phyloP scores from a whole-genome alignment of 1,140 invertebrate species.

The Hetaerina americana region DNA sequence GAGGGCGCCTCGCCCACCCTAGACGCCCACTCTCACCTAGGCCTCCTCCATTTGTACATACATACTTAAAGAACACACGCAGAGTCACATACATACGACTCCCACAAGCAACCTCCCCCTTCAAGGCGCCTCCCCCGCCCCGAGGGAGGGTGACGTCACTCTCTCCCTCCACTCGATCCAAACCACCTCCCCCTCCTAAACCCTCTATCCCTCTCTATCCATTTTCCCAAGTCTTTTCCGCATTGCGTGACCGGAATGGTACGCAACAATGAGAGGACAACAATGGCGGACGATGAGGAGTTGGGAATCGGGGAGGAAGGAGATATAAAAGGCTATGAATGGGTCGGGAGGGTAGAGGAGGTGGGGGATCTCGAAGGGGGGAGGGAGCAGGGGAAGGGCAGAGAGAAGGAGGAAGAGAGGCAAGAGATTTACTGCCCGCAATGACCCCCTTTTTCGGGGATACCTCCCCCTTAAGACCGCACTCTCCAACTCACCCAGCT shows the following conservation, averaged over 20 bases:
- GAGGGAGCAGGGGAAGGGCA: background rate
- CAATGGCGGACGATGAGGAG: background rate
- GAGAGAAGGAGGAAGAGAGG: conserved; percentile 7
- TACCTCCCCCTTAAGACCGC: conserved; percentile 12
- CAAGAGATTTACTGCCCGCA: conserved; percentile 15
- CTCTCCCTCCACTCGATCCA: background rate
- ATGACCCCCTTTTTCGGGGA: conserved; percentile 11
- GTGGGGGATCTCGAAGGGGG: too few species aligned
- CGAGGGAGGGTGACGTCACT: background rate
- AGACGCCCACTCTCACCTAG: too few species aligned
- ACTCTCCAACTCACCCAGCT: background rate
- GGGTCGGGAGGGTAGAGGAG: too few species aligned
- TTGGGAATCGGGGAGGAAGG: background rate
- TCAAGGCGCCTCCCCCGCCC: background rate
- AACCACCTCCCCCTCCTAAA: too few species aligned
- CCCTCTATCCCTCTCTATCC: background rate
- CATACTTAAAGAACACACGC: too few species aligned
- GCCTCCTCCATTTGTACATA: too few species aligned
- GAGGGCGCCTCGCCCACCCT: background rate
- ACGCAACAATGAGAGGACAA: background rate
- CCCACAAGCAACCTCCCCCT: background rate
- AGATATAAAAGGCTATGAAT: too few species aligned
- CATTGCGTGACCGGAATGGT: background rate
- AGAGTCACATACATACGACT: too few species aligned
- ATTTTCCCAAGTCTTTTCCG: background rate